Base-by-base conservation (phyloP, 2,113 vertebrate genomes). In the Donacobius atricapilla region DNA sequence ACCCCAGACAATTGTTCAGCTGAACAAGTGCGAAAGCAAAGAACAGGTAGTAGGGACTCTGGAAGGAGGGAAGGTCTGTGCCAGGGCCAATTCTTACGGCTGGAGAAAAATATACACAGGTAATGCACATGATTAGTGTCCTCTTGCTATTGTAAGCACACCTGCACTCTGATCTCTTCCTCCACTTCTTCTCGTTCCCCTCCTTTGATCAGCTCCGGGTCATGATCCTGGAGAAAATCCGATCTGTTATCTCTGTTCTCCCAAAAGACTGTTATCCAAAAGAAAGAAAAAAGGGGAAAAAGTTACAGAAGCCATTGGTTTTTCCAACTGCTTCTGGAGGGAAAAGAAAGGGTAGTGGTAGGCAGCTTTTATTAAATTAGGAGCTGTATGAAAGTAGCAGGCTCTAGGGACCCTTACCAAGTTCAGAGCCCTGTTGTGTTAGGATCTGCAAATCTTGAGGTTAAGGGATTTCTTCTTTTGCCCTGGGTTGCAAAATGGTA, bases 141-240 rank as follows among this genome's bases (percentile, higher is more conserved):
- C 33, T 37, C 24, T 15, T 35, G 33, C 66, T 44, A 28, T 39
- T 78, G 39, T 45, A 11, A 89, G 56, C 83, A 42, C 94, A 99
- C 99, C 98, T 99, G 99, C 61, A 98, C 80, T 93, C 98, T 97
- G 94, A 99, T 97, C 96, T 99, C 99, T 4, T 95, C 80, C 94
- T 99, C 98, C 47, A 99, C 93, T 87, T 98, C 98, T 78, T 96
- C 92, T 64, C 98, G 96, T 33, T 98, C 98, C 90, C 97, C 97
- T 64, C 98, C 97, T 87, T 97, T 98, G 94, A 99, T 97, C 90
- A 99, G 50, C 93, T 99, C 98, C 0, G 94, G 96, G 83, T 99
- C 98, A 7, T 98, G 98, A 75, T 94, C 96, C 89, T 98, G 98
- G 65, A 85, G 64, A 89, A 99, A 98, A 92, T 99, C 98, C 93